Evolutionary conservation across 2,113 vertebrate genomes (phyloP), one percentile per base, ranked within the genome.

Genomic region (Gymnobelideus leadbeateri): DNA sequence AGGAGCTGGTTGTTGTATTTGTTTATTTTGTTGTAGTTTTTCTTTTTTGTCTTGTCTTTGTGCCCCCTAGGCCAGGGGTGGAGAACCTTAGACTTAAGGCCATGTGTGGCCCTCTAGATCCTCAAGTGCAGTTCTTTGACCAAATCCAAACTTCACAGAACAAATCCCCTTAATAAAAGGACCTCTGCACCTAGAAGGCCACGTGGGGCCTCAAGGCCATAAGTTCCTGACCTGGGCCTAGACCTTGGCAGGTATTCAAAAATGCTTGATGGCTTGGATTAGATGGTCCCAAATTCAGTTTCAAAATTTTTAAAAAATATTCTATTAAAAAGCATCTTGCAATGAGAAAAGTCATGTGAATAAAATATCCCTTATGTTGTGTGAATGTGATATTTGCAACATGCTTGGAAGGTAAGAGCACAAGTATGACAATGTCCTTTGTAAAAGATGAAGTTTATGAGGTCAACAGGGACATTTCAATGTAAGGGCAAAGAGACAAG

Each of bases 271-370:
- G 37, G 37, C 5, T 77, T 77, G 19, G 7, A 84, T 84, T 43
- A 84, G 16, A 84, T 84, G 7, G 37, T 84, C 2, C 68, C n/a
- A 84, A 84, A 43, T 43, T 43, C n/a, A 84, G 68, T 84, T 84
- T 43, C 16, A 84, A 84, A 84, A 19, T 1, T 43, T 43, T 84
- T 49, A 3, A 3, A 3, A 49, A 7, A 84, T 43, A 84, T 43
- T 43, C 68, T 43, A 84, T 84, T 21, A 23, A 43, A 84, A 84
- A 84, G 61, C n/a, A 43, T 43, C 1, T 55, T 25, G 9, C 57
- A 94, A 57, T 5, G 46, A 93, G 26, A 57, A 93, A 95, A 95
- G 3, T 28, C 93, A 94, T 4, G 3, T 51, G 10, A 95, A 54
- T 3, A 10, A 94, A 92, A 93, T 2, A 90, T 52, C 25, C 31